A percentile compares a stretch with the other conserved stretches of the same genome.
These are phyloP conservation scores for Podiceps cristatus DNA, from an alignment of 2,113 vertebrate genomes.

Conservation along the genomic window DNA sequence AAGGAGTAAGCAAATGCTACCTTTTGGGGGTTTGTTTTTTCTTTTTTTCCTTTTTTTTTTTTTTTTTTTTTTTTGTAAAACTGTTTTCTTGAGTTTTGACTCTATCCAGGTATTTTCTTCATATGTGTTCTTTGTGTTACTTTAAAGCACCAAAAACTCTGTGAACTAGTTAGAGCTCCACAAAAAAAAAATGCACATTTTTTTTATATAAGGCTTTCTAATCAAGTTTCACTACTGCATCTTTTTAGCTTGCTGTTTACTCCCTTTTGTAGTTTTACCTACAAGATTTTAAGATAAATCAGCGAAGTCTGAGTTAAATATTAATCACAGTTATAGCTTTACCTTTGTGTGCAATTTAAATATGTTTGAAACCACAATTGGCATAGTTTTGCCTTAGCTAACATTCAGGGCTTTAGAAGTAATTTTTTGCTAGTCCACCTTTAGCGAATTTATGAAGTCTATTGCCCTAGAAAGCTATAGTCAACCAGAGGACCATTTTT, in stretches of 20 bases:
- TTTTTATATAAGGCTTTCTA: conserved; percentile 76
- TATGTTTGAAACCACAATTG: conserved; percentile 75
- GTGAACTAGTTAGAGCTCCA: conserved; percentile 74
- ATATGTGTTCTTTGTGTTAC: conserved; percentile 46
- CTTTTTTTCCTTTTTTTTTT: background rate
- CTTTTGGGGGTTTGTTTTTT: background rate
- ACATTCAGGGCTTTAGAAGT: conserved; percentile 80
- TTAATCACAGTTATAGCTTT: conserved; percentile 80
- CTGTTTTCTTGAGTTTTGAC: conserved; percentile 59
- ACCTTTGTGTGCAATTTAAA: conserved; percentile 78
- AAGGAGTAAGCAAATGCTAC: conserved; percentile 65
- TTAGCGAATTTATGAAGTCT: conserved; percentile 76
- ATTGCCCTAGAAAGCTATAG: conserved; percentile 81
- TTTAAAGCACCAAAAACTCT: conserved; percentile 77
- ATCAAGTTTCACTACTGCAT: conserved; percentile 73
- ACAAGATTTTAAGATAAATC: conserved; percentile 78
- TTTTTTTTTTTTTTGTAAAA: background rate
- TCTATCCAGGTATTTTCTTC: conserved; percentile 49
- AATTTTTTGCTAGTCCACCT: conserved; percentile 79
- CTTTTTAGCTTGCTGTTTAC: conserved; percentile 81
- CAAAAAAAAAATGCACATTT: conserved; percentile 68
- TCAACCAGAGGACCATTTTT: conserved; percentile 92
- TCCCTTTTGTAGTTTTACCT: conserved; percentile 81
- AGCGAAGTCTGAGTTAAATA: conserved; percentile 77
- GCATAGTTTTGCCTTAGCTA: conserved; percentile 88